phyloP scores from a whole-genome alignment of 30 jellyfish, hydroid and myxozoan species.

The Nemopilema nomurai region DNA sequence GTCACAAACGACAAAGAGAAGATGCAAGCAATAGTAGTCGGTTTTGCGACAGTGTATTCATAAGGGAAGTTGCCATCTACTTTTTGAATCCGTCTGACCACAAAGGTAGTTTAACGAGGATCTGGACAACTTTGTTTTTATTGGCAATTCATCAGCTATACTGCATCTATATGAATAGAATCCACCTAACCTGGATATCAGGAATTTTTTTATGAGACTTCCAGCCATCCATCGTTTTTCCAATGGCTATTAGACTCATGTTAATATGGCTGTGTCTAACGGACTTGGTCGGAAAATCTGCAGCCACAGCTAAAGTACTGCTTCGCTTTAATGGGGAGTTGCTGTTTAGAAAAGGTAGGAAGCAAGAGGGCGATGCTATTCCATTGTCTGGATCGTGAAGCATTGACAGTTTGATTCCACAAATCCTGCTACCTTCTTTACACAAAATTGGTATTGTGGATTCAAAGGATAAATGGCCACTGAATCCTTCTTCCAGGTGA shows the following conservation, averaged over 20 bases:
- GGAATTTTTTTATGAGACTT: background rate
- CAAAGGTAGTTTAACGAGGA: too few relatives aligned
- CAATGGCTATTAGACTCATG: background rate
- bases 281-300: background rate
- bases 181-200: background rate
- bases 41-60: too few relatives aligned
- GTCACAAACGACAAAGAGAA: too few relatives aligned
- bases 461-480: background rate
- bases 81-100: too few relatives aligned
- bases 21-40: too few relatives aligned
- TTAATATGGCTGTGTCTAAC: background rate
- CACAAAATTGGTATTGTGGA: background rate
- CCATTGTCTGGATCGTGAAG: background rate
- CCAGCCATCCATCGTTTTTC: background rate
- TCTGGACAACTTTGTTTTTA: too few relatives aligned
- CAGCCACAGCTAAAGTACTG: background rate
- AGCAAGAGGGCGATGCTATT: background rate
- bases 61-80: too few relatives aligned
- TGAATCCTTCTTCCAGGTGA: background rate
- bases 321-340: background rate
- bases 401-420: background rate
- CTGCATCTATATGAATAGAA: too few relatives aligned
- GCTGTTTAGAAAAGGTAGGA: background rate
- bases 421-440: background rate
- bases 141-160: too few relatives aligned